Evolutionary conservation across 1,140 invertebrate genomes (phyloP), one percentile per base, ranked within the genome.

Genomic region (Drosophila sturtevanti): DNA sequence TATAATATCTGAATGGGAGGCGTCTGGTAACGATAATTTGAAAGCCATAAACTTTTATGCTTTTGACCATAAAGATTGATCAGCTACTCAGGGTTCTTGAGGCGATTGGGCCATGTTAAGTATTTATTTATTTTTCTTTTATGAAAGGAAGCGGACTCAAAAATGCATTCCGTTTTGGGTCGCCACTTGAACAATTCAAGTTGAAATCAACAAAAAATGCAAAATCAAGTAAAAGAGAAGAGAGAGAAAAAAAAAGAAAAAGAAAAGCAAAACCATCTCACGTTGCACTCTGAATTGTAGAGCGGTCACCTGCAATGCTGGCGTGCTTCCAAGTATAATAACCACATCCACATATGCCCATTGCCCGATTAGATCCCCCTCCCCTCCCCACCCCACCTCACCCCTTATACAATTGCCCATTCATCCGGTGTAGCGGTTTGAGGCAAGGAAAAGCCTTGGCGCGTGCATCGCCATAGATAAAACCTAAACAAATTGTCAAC

Each of bases 361-460:
- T 41, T 44, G 37, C 41, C 27, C 63, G 62, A 31, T 65, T 73
- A 31, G 27, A 58, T 76, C 14, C 31, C 66, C 38, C 21, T 18
- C 51, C 18, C 62, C 21, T 11, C 37, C 52, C 48, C 56, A 54
- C 64, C 66, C 72, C 66, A 77, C 44, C 59, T 64, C 64, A 68
- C 63, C 27, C 11, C 5, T 7, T 11, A 38, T 37, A 12, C 12
- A 21, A 37, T 68, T 31, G 12, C 58, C 27, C 21, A 10, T 31
- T 60, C 18, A 35, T 37, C 27, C 31, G 21, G 21, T 37, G 44
- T 81, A 86, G 82, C 82, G 82, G 82, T 87, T 66, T 38, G 66
- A 22, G 58, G 48, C 67, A 68, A 76, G 82, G 79, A 86, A 87
- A 87, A 79, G 79, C 82, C 84, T 87, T 87, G 81, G 64, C 54